Evolutionary conservation across 2,888 invertebrate genomes (phyloP).

Genomic region (Drosophila hawaiiensis): DNA sequence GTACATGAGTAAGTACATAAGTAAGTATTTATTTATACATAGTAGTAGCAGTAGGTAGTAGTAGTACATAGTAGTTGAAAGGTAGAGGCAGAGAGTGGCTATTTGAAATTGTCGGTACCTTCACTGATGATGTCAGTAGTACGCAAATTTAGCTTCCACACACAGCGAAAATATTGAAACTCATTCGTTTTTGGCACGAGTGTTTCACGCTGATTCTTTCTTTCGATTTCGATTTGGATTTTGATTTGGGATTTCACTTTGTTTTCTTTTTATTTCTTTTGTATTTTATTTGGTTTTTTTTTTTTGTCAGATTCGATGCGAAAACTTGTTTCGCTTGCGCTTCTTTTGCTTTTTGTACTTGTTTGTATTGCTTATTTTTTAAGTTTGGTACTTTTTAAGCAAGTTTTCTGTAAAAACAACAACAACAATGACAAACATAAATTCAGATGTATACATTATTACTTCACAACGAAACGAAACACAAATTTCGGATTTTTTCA

Average conservation of each 20-base stretch:
- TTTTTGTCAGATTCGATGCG: slow-evolving; percentile 29
- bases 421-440: slow-evolving; percentile 74
- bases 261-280: slow-evolving; percentile 38
- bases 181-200: slow-evolving; percentile 32
- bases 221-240: slow-evolving; percentile 13
- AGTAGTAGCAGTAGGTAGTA: slow-evolving; percentile 32
- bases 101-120: slow-evolving; percentile 65
- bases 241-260: slow-evolving; percentile 45
- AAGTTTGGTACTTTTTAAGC: slow-evolving; percentile 76
- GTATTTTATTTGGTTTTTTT: slow-evolving; percentile 1
- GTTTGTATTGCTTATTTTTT: slow-evolving; percentile 32
- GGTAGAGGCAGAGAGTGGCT: slow-evolving; percentile 55
- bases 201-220: slow-evolving; percentile 42
- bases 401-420: slow-evolving; percentile 84
- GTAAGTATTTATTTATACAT: slow-evolving; percentile 25
- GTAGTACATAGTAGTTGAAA: slow-evolving; percentile 39
- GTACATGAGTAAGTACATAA: slow-evolving; percentile 27
- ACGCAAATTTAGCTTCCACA: slow-evolving; percentile 49
- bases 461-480: slow-evolving; percentile 29
- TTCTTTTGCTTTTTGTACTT: slow-evolving; percentile 24
- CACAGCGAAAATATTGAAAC: slow-evolving; percentile 43
- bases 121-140: slow-evolving; percentile 66
- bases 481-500: not conserved
- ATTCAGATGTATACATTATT: slow-evolving; percentile 52
- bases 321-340: slow-evolving; percentile 51